A percentile compares a stretch with the other conserved stretches of the same genome.
These are phyloP conservation scores for Drosophila ezoana DNA, from an alignment of 2,888 invertebrate genomes.

Conservation along the genomic window DNA sequence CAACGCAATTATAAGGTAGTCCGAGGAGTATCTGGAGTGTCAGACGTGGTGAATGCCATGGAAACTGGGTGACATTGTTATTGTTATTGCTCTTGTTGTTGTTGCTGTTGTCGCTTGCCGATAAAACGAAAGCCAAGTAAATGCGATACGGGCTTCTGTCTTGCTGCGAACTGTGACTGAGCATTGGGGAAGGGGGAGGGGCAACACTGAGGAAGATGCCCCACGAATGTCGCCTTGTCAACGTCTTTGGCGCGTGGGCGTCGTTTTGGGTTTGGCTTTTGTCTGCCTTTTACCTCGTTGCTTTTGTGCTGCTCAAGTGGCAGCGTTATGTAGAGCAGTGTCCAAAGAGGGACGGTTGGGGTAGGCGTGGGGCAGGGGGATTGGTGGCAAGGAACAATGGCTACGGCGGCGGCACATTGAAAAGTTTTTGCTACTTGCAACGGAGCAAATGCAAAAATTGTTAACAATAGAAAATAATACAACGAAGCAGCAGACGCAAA, in stretches of 20 bases:
- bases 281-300: slow-evolving; percentile 47
- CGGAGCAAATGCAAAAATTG: slow-evolving; percentile 76
- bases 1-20: slow-evolving; percentile 62
- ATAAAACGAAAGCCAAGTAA: slow-evolving; percentile 76
- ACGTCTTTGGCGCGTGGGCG: slow-evolving; percentile 47
- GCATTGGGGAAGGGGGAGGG: neutral
- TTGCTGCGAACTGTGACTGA: slow-evolving; percentile 33
- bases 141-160: slow-evolving; percentile 68
- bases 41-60: slow-evolving; percentile 55
- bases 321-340: slow-evolving; percentile 46
- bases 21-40: slow-evolving; percentile 21
- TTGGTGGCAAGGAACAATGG: slow-evolving; percentile 45
- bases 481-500: slow-evolving; percentile 18
- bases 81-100: slow-evolving; percentile 31
- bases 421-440: slow-evolving; percentile 78
- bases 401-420: slow-evolving; percentile 49
- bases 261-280: slow-evolving; percentile 14
- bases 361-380: neutral
- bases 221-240: slow-evolving; percentile 50
- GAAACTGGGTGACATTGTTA: slow-evolving; percentile 75
- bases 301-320: slow-evolving; percentile 65
- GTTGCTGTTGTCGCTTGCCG: slow-evolving; percentile 39
- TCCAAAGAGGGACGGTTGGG: neutral
- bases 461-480: slow-evolving; percentile 76
- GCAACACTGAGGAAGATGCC: slow-evolving; percentile 14